phyloP scores from a whole-genome alignment of 2,888 invertebrate species.

The Spodoptera exigua region DNA sequence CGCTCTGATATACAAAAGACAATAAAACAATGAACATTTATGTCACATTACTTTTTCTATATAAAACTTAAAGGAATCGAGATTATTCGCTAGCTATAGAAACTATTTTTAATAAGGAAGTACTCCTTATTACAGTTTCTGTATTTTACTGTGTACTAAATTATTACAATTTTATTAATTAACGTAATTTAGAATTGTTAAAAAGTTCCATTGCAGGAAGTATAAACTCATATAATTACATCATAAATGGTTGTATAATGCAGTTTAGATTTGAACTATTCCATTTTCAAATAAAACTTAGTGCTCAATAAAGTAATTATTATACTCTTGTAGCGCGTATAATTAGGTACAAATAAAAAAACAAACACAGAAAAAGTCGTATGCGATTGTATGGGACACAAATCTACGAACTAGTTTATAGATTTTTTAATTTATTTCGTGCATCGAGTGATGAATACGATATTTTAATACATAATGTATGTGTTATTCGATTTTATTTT shows the following conservation, averaged over 20 bases:
- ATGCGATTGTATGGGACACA: too few relatives aligned
- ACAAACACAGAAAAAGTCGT: constrained; percentile 17
- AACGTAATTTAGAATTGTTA: background rate
- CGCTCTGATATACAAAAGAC: constrained; percentile 18
- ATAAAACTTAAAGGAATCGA: constrained; percentile 18
- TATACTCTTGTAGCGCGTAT: too few relatives aligned
- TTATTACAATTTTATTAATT: too few relatives aligned
- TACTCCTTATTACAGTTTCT: constrained; percentile 11
- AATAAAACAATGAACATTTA: constrained; percentile 16
- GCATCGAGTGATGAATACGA: background rate
- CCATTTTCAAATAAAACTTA: constrained; percentile 18
- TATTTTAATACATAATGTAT: too few relatives aligned
- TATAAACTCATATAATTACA: constrained; percentile 9
- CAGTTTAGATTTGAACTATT: constrained; percentile 27
- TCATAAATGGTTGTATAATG: constrained; percentile 3
- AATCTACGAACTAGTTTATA: constrained; percentile 7
- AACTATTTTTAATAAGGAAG: too few relatives aligned
- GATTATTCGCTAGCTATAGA: constrained; percentile 15
- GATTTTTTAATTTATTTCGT: constrained; percentile 5
- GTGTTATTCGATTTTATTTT: constrained; percentile 11
- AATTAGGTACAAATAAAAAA: constrained; percentile 9
- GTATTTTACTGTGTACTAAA: constrained; percentile 1
- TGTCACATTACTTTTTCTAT: constrained; percentile 18
- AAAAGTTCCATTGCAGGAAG: background rate
- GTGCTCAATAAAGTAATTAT: constrained; percentile 1